Evolutionary conservation across 2,888 invertebrate species (phyloP), one percentile per base, ranked within the genome.

Genomic region (Synanthedon tipuliformis): DNA sequence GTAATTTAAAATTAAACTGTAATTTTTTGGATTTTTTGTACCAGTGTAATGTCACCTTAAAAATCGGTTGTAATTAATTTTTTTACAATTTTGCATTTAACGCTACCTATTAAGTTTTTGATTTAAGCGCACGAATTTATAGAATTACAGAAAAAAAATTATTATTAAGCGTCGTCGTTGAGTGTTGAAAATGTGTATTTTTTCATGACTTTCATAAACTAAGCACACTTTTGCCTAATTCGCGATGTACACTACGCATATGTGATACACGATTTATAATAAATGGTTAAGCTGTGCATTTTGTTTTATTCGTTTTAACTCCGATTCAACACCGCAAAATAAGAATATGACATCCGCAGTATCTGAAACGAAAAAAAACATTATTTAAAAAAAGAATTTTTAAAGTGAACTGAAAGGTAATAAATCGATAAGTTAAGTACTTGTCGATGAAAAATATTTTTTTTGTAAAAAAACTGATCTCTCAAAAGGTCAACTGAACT

Each of bases 231-330:
- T 78, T 75, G 85, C 81, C 84, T 85, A 81, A 77, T 75, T 80
- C 81, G 78, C 81, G 73, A 79, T 82, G 80, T 81, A 82, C 84
- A 81, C 79, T 79, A 77, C 78, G 77, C 80, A 78, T 81, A 83
- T 83, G 85, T 85, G 85, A 86, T 86, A 86, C 81, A 83, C 80
- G 73, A 75, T 86, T 81, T 82, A 80, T 78, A 77, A 80, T 82
- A 84, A 85, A 83, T 71, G 67, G 78, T 73, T 76, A 73, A 81
- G 78, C 80, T 81, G 78, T 78, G 73, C 13, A 10, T 23, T 10
- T 45, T 27, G 53, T 61, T 55, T 66, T 57, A 66, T 65, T 75
- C 61, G 49, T 63, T 73, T 51, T 73, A 75, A 12, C 75, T 73
- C 52, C 78, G 73, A 55, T 84, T 84, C n/a, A 85, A 57, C 0